Evolutionary conservation across 2,797 vertebrate species (phyloP), one percentile per base, ranked within the genome.

Genomic region (Hypotaenidia philippensis): DNA sequence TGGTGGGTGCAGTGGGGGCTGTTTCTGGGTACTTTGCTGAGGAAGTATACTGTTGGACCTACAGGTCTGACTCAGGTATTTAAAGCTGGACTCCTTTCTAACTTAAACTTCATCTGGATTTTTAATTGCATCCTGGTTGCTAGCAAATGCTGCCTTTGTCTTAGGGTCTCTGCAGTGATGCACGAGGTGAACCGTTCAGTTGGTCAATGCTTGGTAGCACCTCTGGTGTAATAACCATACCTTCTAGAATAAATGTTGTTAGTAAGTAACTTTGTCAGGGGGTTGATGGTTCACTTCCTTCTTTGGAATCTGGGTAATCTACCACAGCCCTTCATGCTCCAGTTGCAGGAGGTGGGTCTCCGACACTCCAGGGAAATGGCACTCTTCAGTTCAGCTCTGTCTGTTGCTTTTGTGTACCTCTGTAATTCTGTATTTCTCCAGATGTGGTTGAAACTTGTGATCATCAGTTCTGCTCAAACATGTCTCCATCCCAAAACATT

Each of bases 31-130:
- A 29, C n/a, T 70, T 38, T 36, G 34, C 27, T 71, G 47, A 21
- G 22, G 25, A 49, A 49, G 25, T 49, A 49, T 25, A 49, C 11
- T 68, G 14, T 41, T 68, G 19, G 29, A 40, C 21, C 66, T 47
- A 2, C 1, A 4, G 3, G 5, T 74, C 70, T 75, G 41, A 79
- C 23, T 49, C 1, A 0, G 12, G 15, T 81, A 18, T 13, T 83
- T 9, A 34, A n/a, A 81, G 27, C 40, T 68, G 53, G n/a, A 47
- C 18, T 56, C 57, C 31, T 25, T 64, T 56, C 31, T 21, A 3
- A 27, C 34, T 41, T 38, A 25, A 64, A n/a, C 38, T 82, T 87
- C 8, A 17, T 27, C 5, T 4, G 27, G n/a, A 57, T 41, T 84
- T 89, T 64, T 77, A 66, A 26, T 69, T 59, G 29, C 55, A 76